Conservation (phyloP, 2,797 vertebrate species). For the Enoplosus armatus region DNA sequence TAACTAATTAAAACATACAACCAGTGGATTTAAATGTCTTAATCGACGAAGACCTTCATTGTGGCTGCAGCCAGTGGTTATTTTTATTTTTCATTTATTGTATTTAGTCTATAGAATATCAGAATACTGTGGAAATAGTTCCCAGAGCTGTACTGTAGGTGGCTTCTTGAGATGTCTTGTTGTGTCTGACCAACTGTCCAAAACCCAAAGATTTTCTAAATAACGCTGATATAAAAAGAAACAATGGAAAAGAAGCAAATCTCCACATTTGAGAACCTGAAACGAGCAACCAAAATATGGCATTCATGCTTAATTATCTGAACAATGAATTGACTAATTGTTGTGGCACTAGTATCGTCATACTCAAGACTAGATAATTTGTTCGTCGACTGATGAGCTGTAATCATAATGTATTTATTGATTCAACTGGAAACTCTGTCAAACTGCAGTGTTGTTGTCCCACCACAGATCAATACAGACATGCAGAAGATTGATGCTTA, state of each 20-base stretch:
- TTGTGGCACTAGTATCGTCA: background rate
- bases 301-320: background rate
- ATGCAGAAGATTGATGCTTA: background rate
- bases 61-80: background rate
- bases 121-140: background rate
- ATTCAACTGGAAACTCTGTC: background rate
- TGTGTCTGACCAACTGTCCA: background rate
- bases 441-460: background rate
- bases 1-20: too few species aligned
- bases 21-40: background rate
- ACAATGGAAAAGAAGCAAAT: background rate
- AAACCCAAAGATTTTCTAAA: background rate
- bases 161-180: background rate
- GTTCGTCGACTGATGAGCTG: too few species aligned
- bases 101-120: background rate
- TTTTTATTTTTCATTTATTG: background rate
- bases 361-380: too few species aligned
- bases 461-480: slow-evolving; percentile 11
- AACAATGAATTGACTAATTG: background rate
- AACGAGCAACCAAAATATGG: background rate
- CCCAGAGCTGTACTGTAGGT: background rate
- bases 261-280: background rate
- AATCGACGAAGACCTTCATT: background rate
- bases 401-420: too few species aligned
- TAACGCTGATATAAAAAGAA: background rate